Percentiles rank a stretch among this genome's conserved stretches.
Evolutionary conservation across 2,113 vertebrate species (phyloP).

Genomic region (Pipa parva): DNA sequence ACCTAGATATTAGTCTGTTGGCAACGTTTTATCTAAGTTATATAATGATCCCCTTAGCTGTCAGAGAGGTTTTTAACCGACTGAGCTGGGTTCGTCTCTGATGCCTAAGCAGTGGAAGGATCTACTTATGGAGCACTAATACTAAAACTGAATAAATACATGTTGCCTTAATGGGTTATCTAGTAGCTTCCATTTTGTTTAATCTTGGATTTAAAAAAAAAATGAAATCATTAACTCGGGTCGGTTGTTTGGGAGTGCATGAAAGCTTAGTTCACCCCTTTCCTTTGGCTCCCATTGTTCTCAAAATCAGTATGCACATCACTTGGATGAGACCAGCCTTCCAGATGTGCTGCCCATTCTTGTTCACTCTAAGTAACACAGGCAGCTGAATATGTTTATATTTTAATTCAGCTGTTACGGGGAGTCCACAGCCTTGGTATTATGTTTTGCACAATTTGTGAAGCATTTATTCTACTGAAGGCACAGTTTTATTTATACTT

Average conservation of each 20-base stretch:
- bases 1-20: slow-evolving; percentile 68
- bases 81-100: neutral
- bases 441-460: slow-evolving; percentile 98
- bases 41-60: neutral
- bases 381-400: slow-evolving; percentile 75
- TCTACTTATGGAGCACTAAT: slow-evolving; percentile 55
- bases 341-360: slow-evolving; percentile 66
- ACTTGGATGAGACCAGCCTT: slow-evolving; percentile 56
- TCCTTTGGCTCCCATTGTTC: slow-evolving; percentile 61
- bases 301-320: slow-evolving; percentile 66
- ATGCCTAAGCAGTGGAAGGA: neutral
- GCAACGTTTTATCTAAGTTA: slow-evolving; percentile 64
- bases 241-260: slow-evolving; percentile 66
- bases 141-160: slow-evolving; percentile 72
- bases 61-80: neutral
- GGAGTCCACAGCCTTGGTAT: slow-evolving; percentile 98
- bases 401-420: slow-evolving; percentile 86
- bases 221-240: slow-evolving; percentile 59
- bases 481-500: slow-evolving; percentile 98
- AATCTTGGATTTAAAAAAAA: slow-evolving; percentile 64
- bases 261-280: slow-evolving; percentile 54
- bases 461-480: slow-evolving; percentile 90
- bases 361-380: slow-evolving; percentile 67
- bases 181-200: slow-evolving; percentile 74
- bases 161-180: slow-evolving; percentile 81